Evolutionary conservation across 2,113 vertebrate genomes (phyloP).

Genomic region (Zosterops hypoxanthus): DNA sequence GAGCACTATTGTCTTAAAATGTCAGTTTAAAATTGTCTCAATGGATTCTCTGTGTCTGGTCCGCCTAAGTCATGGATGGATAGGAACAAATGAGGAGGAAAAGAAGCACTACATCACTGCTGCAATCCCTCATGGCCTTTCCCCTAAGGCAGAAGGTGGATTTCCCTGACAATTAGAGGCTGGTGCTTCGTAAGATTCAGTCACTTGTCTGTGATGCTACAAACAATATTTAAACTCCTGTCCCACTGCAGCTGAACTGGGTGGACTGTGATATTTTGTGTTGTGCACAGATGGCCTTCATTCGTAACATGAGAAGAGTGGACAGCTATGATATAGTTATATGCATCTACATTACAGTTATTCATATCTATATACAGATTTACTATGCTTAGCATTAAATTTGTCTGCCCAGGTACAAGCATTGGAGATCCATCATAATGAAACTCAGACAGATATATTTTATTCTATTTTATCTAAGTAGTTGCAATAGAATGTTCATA

Average conservation of each 20-base stretch:
- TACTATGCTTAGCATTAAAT: background rate
- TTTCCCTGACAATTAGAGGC: background rate
- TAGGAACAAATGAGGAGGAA: background rate
- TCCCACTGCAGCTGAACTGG: background rate
- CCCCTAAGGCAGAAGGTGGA: background rate
- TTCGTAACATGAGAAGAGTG: background rate
- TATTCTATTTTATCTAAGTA: background rate
- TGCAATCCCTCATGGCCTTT: background rate
- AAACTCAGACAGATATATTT: background rate
- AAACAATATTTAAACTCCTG: background rate
- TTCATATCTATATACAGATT: background rate
- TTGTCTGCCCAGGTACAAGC: background rate
- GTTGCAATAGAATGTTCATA: background rate
- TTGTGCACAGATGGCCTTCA: background rate
- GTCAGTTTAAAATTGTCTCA: background rate
- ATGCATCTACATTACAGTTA: background rate
- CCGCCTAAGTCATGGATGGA: background rate
- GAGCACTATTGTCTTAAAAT: background rate
- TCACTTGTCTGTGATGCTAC: background rate
- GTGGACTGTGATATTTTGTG: background rate
- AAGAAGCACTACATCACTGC: background rate
- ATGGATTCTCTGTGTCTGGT: accelerated
- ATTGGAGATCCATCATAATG: background rate
- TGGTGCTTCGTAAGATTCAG: background rate
- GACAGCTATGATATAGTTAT: background rate